A percentile compares a stretch with the other conserved stretches of the same genome.
Evolutionary conservation across 2,888 invertebrate species (phyloP).

Genomic region (Lissocephala sabroskyi): DNA sequence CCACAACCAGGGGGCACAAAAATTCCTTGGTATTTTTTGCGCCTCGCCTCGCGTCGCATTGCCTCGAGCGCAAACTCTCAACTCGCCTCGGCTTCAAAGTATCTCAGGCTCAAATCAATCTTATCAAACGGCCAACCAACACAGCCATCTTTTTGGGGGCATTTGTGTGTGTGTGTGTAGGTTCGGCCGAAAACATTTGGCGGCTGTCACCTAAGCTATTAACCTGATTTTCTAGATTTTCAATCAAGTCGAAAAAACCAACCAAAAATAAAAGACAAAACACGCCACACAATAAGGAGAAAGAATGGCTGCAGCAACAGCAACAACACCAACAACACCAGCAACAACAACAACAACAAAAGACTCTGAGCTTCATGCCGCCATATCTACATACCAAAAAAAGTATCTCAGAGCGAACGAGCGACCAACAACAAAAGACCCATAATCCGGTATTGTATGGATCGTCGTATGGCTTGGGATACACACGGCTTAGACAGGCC

Average conservation of each 20-base stretch:
- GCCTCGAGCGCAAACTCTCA: slow-evolving; percentile 23
- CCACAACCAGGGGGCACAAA: slow-evolving; percentile 28
- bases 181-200: slow-evolving; percentile 47
- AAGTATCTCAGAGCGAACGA: slow-evolving; percentile 18
- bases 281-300: slow-evolving; percentile 27
- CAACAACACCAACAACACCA: neutral
- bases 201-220: slow-evolving; percentile 68
- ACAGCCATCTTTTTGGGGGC: slow-evolving; percentile 1
- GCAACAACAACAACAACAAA: slow-evolving; percentile 26
- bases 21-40: slow-evolving; percentile 18
- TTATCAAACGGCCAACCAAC: slow-evolving; percentile 43
- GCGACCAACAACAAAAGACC: slow-evolving; percentile 34
- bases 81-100: slow-evolving; percentile 20
- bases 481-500: slow-evolving; percentile 43
- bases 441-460: slow-evolving; percentile 65
- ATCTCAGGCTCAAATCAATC: slow-evolving; percentile 63
- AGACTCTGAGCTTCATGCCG: slow-evolving; percentile 57
- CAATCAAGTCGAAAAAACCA: slow-evolving; percentile 56
- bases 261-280: slow-evolving; percentile 20
- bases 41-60: slow-evolving; percentile 16
- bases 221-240: slow-evolving; percentile 69
- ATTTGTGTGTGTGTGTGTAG: slow-evolving; percentile 7
- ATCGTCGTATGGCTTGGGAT: slow-evolving; percentile 53
- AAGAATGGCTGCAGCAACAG: slow-evolving; percentile 14
- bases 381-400: slow-evolving; percentile 57